Evolutionary conservation across 1,140 invertebrate genomes (phyloP).

Genomic region (Pachyrhynchus sulphureomaculatus): DNA sequence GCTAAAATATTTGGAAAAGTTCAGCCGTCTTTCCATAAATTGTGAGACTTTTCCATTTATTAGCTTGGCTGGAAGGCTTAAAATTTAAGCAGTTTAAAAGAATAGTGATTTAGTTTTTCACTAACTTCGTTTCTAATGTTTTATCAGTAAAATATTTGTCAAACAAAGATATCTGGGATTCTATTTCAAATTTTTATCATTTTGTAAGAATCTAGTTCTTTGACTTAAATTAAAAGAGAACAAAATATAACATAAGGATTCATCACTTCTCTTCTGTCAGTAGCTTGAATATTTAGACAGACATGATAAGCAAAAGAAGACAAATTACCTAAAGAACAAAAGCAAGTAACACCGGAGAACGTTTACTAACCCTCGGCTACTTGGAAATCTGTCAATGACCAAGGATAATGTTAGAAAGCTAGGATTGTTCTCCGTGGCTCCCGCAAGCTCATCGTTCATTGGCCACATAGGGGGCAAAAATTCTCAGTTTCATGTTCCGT

Average conservation of each 20-base stretch:
- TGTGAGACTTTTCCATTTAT: too few species aligned
- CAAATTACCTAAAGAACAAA: slow-evolving; percentile 25
- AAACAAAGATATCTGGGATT: too few species aligned
- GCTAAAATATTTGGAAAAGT: too few species aligned
- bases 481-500: slow-evolving; percentile 11
- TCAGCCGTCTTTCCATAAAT: too few species aligned
- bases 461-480: slow-evolving; percentile 14
- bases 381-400: slow-evolving; percentile 15
- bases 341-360: not conserved
- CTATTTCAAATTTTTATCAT: too few species aligned
- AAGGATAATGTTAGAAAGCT: slow-evolving; percentile 11
- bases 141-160: too few species aligned
- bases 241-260: not conserved
- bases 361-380: slow-evolving; percentile 4
- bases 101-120: too few species aligned
- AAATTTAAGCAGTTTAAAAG: too few species aligned
- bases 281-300: slow-evolving; percentile 27
- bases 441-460: slow-evolving; percentile 16
- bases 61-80: too few species aligned
- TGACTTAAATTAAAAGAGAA: not conserved
- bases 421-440: not conserved
- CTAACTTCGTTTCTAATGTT: too few species aligned
- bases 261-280: slow-evolving; percentile 9
- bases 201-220: too few species aligned
- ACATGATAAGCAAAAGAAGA: slow-evolving; percentile 21